Base-by-base conservation (phyloP, 2,888 invertebrate species). In the Autographa gamma region DNA sequence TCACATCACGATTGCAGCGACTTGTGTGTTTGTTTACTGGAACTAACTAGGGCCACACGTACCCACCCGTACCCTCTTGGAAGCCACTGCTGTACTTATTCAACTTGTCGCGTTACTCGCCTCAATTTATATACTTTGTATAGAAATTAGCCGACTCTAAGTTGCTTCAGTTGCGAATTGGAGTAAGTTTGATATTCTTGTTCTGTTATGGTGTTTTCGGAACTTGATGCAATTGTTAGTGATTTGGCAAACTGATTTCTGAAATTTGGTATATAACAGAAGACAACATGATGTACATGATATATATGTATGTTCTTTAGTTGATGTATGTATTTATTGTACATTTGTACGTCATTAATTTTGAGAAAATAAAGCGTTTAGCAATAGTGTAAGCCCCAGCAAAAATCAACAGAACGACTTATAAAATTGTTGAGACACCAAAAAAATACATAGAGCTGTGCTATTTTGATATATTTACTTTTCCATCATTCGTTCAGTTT, bases 11-110 rank as follows among this genome's bases (percentile, higher is more conserved):
- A 90, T 89, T 88, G 89, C 86, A 87, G 85, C 81, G 85, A 85
- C 88, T 90, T 87, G 87, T 89, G 85, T 91, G 91, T 92, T 91
- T 91, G 90, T 90, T 89, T 88, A 87, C 86, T 88, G 84, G 86
- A 87, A 89, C 88, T 86, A 90, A 89, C 89, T 85, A 86, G 83
- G 81, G 84, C 83, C 85, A 84, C 85, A 84, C 81, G 79, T 72
- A 84, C 81, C 82, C 74, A 84, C 86, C 84, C 81, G 79, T 72
- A 84, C 81, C 82, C 74, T 83, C 86, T 87, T 84, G 83, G 78
- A 81, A 82, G 77, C 78, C 75, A 71, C 73, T 80, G 74, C 71
- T 73, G 67, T 71, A 70, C 77, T 77, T 81, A 81, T 77, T 83
- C 71, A 77, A 77, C 76, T 77, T 75, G 74, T 80, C 78, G 68